Evolutionary conservation across 1,140 invertebrate genomes (phyloP).

Genomic region (Oncopeltus fasciatus): DNA sequence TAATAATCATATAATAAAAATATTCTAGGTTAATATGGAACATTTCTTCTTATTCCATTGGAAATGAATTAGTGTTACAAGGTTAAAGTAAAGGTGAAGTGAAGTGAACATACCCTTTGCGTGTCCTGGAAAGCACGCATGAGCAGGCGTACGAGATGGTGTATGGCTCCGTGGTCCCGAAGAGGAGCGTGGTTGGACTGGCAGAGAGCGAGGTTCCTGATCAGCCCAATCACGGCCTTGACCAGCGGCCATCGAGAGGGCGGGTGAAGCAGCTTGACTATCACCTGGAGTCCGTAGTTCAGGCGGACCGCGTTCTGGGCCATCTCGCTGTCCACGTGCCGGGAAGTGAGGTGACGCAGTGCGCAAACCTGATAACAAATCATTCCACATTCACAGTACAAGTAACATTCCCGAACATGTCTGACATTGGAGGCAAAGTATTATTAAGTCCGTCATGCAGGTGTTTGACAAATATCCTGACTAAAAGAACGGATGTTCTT

Average conservation of each 20-base stretch:
- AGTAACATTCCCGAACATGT: no score
- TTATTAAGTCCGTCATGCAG: no score
- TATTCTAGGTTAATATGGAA: no score
- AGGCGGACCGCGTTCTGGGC: conserved; percentile 91
- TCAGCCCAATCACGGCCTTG: conserved; percentile 89
- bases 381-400: background rate
- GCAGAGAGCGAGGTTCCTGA: conserved; percentile 90
- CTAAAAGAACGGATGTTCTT: no score
- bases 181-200: conserved; percentile 88
- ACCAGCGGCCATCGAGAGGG: conserved; percentile 86
- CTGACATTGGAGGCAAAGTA: no score
- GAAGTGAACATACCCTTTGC: conserved; percentile 48
- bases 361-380: conserved; percentile 67
- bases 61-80: no score
- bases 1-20: no score
- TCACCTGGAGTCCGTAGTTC: conserved; percentile 83
- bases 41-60: no score
- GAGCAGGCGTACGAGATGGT: conserved; percentile 79
- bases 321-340: conserved; percentile 88
- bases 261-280: conserved; percentile 91
- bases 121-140: conserved; percentile 85
- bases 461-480: no score
- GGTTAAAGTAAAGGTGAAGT: no score
- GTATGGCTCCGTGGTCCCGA: conserved; percentile 85
- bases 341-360: conserved; percentile 84